Evolutionary conservation across 1,140 invertebrate genomes (phyloP), one percentile per base, ranked within the genome.

Genomic region (Thaumetopoea pityocampa): DNA sequence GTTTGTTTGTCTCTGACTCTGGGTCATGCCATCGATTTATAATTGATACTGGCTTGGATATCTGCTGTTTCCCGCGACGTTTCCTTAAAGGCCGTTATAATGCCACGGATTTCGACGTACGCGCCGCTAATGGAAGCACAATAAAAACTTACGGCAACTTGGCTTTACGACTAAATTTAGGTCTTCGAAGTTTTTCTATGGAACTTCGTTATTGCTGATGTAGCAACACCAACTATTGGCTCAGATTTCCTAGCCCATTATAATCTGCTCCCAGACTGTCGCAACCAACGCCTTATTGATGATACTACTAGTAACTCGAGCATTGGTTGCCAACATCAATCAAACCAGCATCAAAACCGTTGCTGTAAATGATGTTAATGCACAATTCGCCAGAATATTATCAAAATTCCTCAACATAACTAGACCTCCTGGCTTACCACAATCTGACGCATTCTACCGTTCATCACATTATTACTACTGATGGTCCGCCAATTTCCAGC

Each of bases 171-270:
- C 16, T 62, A 2, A 40, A 65, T 29, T 23, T 65, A 0, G 46
- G 43, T 0, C 16, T 67, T 0, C 41, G 54, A 0, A 37, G 61
- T n/a, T 29, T 43, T n/a, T 54, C 56, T 9, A 10, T 68, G 56
- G 76, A 22, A 29, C 3, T 79, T 80, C 23, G 23, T 68, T 1
- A 37, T 81, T 1, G 73, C 67, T 4, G 58, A 69, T 22, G 61
- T 68, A 0, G 11, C 17, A 0, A 55, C 48, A 18, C 43, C 76
- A 0, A 71, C 73, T 1, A 65, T 77, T 2, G 74, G 65, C 9
- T 57, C 67, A 2, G 70, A 76, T 30, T 66, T 76, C 28, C 33
- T 83, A 4, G 10, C 18, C 0, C 36, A 67, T 29, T 70, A 55
- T 34, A 40, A 52, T 2, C 37, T 77, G 3, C 42, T 77, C 0